A percentile compares a stretch with the other conserved stretches of the same genome.
These are phyloP conservation scores for Potorous gilbertii DNA, from an alignment of 2,797 vertebrate species.

Conservation along the genomic window DNA sequence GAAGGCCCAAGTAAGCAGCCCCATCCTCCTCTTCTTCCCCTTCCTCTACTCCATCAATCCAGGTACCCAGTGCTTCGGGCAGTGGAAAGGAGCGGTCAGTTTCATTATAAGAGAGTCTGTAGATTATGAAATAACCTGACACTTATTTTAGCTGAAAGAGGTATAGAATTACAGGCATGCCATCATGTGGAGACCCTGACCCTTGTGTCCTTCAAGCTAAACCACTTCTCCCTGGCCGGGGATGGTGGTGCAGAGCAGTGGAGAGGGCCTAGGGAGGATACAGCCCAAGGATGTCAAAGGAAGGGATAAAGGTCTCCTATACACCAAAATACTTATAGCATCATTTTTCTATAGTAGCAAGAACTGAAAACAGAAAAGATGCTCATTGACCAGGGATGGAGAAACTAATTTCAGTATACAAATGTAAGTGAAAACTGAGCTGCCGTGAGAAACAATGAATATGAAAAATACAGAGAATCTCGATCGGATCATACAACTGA, in stretches of 20 bases:
- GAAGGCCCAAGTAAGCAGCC: background rate
- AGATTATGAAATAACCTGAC: background rate
- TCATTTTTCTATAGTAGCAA: too few relatives aligned
- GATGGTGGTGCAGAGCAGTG: background rate
- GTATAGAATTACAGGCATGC: background rate
- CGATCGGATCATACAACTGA: too few relatives aligned
- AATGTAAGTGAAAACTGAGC: too few relatives aligned
- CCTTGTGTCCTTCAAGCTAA: background rate
- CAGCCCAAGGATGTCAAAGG: too few relatives aligned
- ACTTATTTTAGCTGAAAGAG: background rate
- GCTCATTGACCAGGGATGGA: too few relatives aligned
- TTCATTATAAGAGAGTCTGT: background rate
- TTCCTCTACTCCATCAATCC: background rate
- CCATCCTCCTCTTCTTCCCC: background rate
- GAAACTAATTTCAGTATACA: too few relatives aligned
- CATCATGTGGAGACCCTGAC: background rate
- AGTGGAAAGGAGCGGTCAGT: background rate
- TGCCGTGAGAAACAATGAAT: too few relatives aligned
- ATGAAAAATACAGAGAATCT: too few relatives aligned
- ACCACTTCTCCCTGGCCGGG: background rate
- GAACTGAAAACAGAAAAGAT: too few relatives aligned
- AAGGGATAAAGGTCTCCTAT: too few relatives aligned
- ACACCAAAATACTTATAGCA: too few relatives aligned
- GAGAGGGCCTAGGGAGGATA: background rate
- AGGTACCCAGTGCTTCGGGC: background rate